Evolutionary conservation across 2,113 vertebrate species (phyloP), one percentile per base, ranked within the genome.

Genomic region (Tichodroma muraria): DNA sequence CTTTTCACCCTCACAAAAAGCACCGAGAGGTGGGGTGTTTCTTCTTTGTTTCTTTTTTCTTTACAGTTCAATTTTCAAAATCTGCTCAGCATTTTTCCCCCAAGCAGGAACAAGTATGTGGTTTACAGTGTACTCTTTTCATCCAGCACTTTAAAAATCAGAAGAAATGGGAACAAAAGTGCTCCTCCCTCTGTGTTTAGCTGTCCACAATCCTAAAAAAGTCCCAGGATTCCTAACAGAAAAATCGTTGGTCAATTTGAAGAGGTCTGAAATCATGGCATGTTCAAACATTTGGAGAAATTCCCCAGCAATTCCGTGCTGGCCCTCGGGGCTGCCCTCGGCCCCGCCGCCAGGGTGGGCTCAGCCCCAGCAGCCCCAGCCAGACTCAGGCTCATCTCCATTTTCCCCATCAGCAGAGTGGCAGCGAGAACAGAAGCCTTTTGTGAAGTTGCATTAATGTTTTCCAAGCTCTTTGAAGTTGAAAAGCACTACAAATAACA

Each of bases 401-500:
- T 71, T 72, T 84, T n/a, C 57, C 66, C 86, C 78, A n/a, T 37
- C 56, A 73, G 52, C 4, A 59, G 49, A 85, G 63, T 4, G 50
- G 75, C 84, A 89, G 66, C 0, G 0, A 88, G 81, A 94, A 85
- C 40, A 91, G 87, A 82, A 89, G 78, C 59, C 63, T 94, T 94
- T 93, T 91, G 89, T 78, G 89, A 85, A 56, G 64, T 17, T 71
- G 91, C 79, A 66, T 80, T 82, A 73, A 88, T 83, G 49, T 77
- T 89, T 94, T 82, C 53, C 68, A 18, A 83, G 75, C 56, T 60
- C 95, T 95, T 95, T 94, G 89, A 95, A 94, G 93, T 60, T 59
- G 68, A 89, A 93, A 93, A 88, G 85, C 91, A 82, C 59, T 93
- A 94, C 78, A 95, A 89, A 80, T 94, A 95, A 88, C 89, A 47